Evolutionary conservation across 2,113 vertebrate genomes (phyloP).

Genomic region (Peromyscus leucopus): DNA sequence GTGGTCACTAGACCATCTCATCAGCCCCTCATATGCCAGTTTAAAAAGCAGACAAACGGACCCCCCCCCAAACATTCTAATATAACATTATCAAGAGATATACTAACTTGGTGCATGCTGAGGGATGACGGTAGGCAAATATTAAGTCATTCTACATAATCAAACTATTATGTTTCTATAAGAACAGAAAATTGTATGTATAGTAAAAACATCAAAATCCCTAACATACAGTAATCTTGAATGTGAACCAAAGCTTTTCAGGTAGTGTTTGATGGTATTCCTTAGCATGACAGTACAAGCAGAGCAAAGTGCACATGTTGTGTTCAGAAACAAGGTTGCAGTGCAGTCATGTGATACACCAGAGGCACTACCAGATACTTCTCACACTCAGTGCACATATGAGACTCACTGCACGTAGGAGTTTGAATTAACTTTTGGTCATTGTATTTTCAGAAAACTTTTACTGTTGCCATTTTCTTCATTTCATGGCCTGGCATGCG

Average conservation of each 20-base stretch:
- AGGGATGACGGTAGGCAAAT: background rate
- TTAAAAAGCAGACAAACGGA: background rate
- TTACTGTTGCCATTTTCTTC: background rate
- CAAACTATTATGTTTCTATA: background rate
- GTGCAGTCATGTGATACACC: background rate
- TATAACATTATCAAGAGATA: background rate
- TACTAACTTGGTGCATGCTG: background rate
- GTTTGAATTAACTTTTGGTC: background rate
- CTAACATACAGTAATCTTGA: background rate
- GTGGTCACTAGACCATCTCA: background rate
- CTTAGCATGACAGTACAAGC: background rate
- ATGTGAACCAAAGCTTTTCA: no score
- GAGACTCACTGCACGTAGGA: background rate
- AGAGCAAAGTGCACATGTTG: no score
- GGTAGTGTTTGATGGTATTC: no score
- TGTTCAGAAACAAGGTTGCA: background rate
- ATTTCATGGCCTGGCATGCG: background rate
- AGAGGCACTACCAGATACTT: background rate
- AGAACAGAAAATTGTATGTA: no score
- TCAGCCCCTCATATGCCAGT: no score
- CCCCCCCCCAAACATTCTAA: background rate
- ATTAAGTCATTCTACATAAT: background rate
- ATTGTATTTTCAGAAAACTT: background rate
- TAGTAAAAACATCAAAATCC: background rate
- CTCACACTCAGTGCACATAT: background rate